These are phyloP conservation scores for Octonoba sinensis DNA, from an alignment of 2,888 invertebrate genomes.

Conservation along the genomic window DNA sequence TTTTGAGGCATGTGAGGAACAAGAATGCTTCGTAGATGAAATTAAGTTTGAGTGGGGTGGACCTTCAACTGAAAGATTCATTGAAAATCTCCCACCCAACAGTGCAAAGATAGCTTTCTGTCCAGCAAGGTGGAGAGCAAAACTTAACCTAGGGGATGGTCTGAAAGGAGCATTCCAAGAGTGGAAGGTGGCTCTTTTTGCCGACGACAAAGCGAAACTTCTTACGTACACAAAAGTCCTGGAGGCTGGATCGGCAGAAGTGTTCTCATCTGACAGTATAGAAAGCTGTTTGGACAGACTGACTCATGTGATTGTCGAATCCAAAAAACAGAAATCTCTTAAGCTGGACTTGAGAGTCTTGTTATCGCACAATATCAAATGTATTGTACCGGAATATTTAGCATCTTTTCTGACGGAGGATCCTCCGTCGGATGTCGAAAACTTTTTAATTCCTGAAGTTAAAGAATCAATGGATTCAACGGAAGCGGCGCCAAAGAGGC, in stretches of 20 bases:
- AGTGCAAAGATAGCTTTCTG: slow-evolving; percentile 69
- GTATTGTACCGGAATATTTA: slow-evolving; percentile 78
- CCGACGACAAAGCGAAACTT: slow-evolving; percentile 76
- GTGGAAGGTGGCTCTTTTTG: slow-evolving; percentile 75
- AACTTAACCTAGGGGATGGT: slow-evolving; percentile 72
- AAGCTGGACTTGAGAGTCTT: slow-evolving; percentile 76
- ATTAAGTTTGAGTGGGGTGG: slow-evolving; percentile 89
- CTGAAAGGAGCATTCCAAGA: slow-evolving; percentile 70
- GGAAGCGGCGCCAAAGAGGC: slow-evolving; percentile 6
- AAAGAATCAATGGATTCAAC: slow-evolving; percentile 19
- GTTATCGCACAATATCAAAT: slow-evolving; percentile 75
- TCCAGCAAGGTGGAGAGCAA: slow-evolving; percentile 77
- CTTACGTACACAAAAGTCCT: slow-evolving; percentile 80
- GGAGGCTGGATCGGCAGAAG: slow-evolving; percentile 82
- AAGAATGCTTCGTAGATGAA: slow-evolving; percentile 80
- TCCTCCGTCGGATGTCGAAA: slow-evolving; percentile 61
- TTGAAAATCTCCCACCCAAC: slow-evolving; percentile 45
- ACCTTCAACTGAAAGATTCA: slow-evolving; percentile 71
- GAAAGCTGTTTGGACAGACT: slow-evolving; percentile 75
- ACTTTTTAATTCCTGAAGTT: slow-evolving; percentile 40
- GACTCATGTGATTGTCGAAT: slow-evolving; percentile 82
- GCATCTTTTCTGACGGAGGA: slow-evolving; percentile 75
- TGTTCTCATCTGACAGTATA: slow-evolving; percentile 76
- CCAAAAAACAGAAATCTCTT: slow-evolving; percentile 69
- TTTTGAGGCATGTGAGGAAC: slow-evolving; percentile 78